These are phyloP conservation scores for Lepidurus arcticus DNA, from an alignment of 1,140 invertebrate genomes.

Conservation along the genomic window DNA sequence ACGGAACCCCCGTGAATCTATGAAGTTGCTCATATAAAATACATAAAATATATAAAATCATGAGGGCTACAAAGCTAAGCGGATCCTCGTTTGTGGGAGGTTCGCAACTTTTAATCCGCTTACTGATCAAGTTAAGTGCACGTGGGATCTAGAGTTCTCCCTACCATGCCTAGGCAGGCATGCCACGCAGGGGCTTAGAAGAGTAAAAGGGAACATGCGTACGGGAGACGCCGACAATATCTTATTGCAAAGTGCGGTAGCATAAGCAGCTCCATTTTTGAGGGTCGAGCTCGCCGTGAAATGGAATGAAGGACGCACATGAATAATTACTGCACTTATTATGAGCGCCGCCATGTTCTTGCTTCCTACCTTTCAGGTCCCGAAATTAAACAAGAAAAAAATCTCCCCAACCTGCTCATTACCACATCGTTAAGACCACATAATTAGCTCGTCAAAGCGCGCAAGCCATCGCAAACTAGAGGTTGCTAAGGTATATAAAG, in stretches of 20 bases:
- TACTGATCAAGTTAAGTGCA: slow-evolving; percentile 22
- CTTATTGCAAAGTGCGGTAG: not conserved
- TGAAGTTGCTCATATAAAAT: not conserved
- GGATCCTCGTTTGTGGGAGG: slow-evolving; percentile 13
- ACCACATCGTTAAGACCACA: slow-evolving; percentile 14
- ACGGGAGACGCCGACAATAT: not conserved
- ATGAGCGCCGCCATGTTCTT: no score
- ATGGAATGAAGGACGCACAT: not conserved
- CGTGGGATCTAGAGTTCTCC: not conserved
- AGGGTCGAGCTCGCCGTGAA: not conserved
- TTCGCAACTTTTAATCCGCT: slow-evolving; percentile 18
- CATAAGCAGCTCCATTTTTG: not conserved
- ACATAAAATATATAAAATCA: not conserved
- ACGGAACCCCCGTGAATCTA: not conserved
- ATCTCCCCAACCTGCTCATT: slow-evolving; percentile 1
- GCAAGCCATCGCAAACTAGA: not conserved
- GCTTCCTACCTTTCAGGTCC: no score
- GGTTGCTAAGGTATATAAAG: slow-evolving; percentile 2
- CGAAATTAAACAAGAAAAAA: not conserved
- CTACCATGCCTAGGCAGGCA: not conserved
- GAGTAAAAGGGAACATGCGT: not conserved
- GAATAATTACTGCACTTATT: not conserved
- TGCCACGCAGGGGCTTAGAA: not conserved
- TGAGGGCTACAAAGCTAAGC: slow-evolving; percentile 1
- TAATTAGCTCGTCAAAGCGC: slow-evolving; percentile 1